Evolutionary conservation across 2,797 vertebrate genomes (phyloP), one percentile per base, ranked within the genome.

Genomic region (Spondyliosoma cantharus): DNA sequence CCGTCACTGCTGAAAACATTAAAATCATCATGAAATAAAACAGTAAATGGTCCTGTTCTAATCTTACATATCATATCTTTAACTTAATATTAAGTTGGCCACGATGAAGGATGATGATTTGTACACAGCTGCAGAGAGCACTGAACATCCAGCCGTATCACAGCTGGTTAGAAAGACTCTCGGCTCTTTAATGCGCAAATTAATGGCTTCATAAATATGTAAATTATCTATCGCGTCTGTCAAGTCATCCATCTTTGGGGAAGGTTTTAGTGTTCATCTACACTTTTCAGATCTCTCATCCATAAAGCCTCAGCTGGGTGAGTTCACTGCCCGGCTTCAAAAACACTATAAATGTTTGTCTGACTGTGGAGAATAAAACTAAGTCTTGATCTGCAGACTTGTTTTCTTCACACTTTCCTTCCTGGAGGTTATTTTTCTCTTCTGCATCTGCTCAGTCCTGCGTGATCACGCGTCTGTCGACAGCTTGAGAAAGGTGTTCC

Each of bases 181-280:
- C 7, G 27, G 22, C 42, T 70, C 3, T 32, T 59, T 27, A 32
- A 50, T 45, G 22, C 7, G 50, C 15, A 50, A 49, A 56, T 61
- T 0, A 66, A 56, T 45, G 3, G n/a, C 58, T 32, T 63, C 24
- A 70, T 64, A 12, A 73, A 63, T 45, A 67, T 76, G 24, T 24
- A 56, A 71, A 71, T 73, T 14, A 61, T 9, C 16, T 9, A 11
- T 29, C n/a, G n/a, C 11, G 13, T 54, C 25, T 13, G 52, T 72
- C 17, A 32, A 72, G 19, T 11, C 29, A 37, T 66, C 27, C 22
- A 43, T 49, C 58, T 59, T 56, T 61, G 58, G 22, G 58, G 29
- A 45, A 7, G 58, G 27, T 52, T 64, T 63, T 64, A 7, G 16
- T 46, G 25, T 27, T 20, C 32, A 27, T 37, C 19, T 7, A 12